Evolutionary conservation across 2,113 vertebrate genomes (phyloP), one percentile per base, ranked within the genome.

Genomic region (Mormyrus lacerda): DNA sequence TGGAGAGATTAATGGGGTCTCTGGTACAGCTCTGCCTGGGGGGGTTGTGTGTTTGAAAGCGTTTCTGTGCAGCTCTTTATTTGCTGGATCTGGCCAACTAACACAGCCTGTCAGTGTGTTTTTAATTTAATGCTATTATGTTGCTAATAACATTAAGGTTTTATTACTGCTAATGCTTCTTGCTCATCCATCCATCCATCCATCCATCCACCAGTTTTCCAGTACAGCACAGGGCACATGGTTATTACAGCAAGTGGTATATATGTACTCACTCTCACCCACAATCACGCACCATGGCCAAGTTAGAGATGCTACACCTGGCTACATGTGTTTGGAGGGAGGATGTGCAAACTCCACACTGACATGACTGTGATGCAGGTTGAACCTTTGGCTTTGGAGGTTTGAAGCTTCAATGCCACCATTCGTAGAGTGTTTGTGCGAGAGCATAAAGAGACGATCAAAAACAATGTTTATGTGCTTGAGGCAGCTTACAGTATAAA

Each of bases 1-100:
- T 84, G 79, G 55, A 55, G 88, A 85, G 50, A 89, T 50, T 58
- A 89, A 84, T 82, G 73, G 84, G 76, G 39, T 58, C 88, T 61
- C 50, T 31, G 15, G 24, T 83, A 51, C 51, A 39, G 4, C 39
- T 31, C 24, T 51, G 61, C 48, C 45, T 39, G 27, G 9, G 50
- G 50, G 27, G 24, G 61, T 39, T 17, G 10, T 47, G 24, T n/a
- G 21, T 61, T 35, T 84, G 35, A 48, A 45, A 27, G 31, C 0
- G 51, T 58, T 2, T 58, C 50, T 87, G 53, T 10, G 9, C 17
- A 9, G 39, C 47, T 19, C 8, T 51, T 50, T 39, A 27, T 48
- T 86, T 31, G 85, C 27, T 13, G 4, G 47, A 53, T 35, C n/a
- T 50, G 9, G 27, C 15, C 85, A 86, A 7, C 31, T 3, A 86